Evolutionary conservation across 2,797 vertebrate species (phyloP), one percentile per base, ranked within the genome.

Genomic region (Muscicapa striata): DNA sequence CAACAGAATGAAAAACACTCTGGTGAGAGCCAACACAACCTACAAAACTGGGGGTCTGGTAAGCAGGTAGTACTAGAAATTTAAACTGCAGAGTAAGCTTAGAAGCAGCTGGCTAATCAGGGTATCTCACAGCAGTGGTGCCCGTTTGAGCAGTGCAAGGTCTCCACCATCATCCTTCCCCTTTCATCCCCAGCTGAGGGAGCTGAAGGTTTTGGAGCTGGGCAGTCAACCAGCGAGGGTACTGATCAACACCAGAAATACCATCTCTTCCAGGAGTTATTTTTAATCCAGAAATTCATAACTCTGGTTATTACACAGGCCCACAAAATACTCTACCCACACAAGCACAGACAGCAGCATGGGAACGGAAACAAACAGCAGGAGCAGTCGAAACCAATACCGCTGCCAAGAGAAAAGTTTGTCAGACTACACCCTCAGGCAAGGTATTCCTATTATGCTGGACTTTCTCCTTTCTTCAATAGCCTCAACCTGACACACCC

Each of bases 391-490:
- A 78, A 94, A 86, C 18, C 40, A 51, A 58, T 3, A 20, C 32
- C 40, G 41, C 72, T 93, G 68, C 84, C 87, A 93, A 87, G 64
- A 87, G 41, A 68, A 73, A 63, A 88, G 58, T 77, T 78, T 66
- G 88, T 58, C 79, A 69, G 90, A 22, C 82, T 59, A 88, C 58
- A 72, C 76, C 85, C 87, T 91, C 87, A 81, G 38, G 54, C 46
- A 59, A 78, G 66, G 46, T 34, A 81, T 45, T 89, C 87, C 46
- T 75, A 46, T 77, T n/a, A 62, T 10, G 6, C 43, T 69, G 48
- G 32, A 72, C 62, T 66, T 51, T 18, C 84, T 57, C 89, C 78
- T 72, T 84, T 81, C 87, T 81, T 63, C 67, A 69, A 76, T 34
- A 84, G 48, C 51, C 54, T 75, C 40, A 81, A 85, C n/a, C 0